Evolutionary conservation across 1,140 invertebrate species (phyloP), one percentile per base, ranked within the genome.

Genomic region (Saccostrea cuccullata): DNA sequence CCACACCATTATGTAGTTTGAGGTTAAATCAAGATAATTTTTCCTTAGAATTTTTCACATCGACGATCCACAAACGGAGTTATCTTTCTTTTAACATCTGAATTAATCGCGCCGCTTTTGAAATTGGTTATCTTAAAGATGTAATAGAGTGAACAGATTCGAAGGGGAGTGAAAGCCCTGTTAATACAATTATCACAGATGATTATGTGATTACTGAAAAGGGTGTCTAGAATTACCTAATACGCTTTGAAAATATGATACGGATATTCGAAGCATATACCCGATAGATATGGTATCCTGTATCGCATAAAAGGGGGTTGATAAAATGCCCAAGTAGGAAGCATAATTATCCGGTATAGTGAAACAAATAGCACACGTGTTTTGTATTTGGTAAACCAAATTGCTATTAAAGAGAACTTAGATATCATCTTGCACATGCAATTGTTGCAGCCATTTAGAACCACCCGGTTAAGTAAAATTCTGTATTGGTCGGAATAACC

Each of bases 171-270:
- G 23, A 30, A 77, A 77, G 30, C 9, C 70, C 13, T 15, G 70
- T 77, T 30, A 77, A 77, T 77, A 77, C 70, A 77, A 77, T 77
- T 77, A 77, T 77, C 70, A 77, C 13, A 13, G 13, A 17, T 77
- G 70, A 77, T 77, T 77, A 77, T 30, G 70, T 77, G 70, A 77
- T 77, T 30, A 77, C 70, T 77, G 70, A 77, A 77, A 20, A 77
- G 15, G 70, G 70, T 77, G 70, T 77, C 26, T 30, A 15, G 13
- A 11, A 13, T 77, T 77, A 77, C 70, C 26, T 77, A 77, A 77
- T 77, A 0, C 26, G 30, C 70, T 77, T 77, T 77, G 70, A 77
- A 36, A 77, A 77, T 77, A 26, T 30, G 70, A 77, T 77, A 77
- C 13, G 23, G 26, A 17, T 30, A 77, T 36, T 77, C 13, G 26